Evolutionary conservation across 2,888 invertebrate species (phyloP).

Genomic region (Deroplatys truncata): DNA sequence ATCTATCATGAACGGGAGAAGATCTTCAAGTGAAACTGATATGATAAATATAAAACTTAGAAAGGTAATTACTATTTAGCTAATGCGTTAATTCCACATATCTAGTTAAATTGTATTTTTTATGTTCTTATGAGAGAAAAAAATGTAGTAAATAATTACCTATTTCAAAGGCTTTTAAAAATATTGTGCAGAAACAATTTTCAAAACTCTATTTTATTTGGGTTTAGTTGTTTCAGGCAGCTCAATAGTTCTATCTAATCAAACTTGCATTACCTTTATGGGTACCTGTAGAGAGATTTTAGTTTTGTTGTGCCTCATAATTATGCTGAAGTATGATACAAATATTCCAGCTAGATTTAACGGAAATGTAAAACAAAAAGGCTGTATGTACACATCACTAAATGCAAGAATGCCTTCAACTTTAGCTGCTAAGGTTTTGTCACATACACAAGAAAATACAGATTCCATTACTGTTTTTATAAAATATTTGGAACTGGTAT

Average conservation of each 20-base stretch:
- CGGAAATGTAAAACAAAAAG: too few relatives aligned
- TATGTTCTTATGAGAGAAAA: background rate
- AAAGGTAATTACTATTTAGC: constrained; percentile 51
- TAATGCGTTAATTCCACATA: background rate
- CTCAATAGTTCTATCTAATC: background rate
- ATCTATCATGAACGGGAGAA: constrained; percentile 62
- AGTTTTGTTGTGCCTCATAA: too few relatives aligned
- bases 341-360: too few relatives aligned
- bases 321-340: too few relatives aligned
- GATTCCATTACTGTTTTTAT: too few relatives aligned
- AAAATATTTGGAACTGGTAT: too few relatives aligned
- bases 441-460: too few relatives aligned
- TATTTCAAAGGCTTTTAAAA: background rate
- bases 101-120: background rate
- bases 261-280: too few relatives aligned
- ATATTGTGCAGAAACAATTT: background rate
- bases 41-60: constrained; percentile 84
- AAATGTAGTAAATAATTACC: background rate
- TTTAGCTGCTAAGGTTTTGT: too few relatives aligned
- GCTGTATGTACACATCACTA: too few relatives aligned
- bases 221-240: background rate
- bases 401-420: too few relatives aligned
- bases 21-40: constrained; percentile 76
- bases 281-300: too few relatives aligned
- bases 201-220: background rate